Evolutionary conservation across 2,888 invertebrate genomes (phyloP).

Genomic region (Cephus nigrinus): DNA sequence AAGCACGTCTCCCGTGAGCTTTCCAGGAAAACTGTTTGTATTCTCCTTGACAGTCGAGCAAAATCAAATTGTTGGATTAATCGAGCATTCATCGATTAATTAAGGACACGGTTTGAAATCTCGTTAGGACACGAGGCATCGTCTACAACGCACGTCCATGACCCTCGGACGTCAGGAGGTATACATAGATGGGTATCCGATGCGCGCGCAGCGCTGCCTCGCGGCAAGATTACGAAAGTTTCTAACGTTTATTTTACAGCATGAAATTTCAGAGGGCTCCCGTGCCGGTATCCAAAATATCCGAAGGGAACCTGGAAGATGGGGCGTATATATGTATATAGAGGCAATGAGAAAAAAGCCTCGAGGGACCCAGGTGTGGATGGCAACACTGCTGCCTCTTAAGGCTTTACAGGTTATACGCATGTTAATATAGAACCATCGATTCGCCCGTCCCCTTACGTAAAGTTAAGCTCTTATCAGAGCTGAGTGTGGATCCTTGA

Average conservation of each 20-base stretch:
- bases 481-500: constrained; percentile 42
- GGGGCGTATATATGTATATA: not conserved
- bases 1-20: not conserved
- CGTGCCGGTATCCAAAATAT: not conserved
- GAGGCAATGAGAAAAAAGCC: not conserved
- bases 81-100: not conserved
- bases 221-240: not conserved
- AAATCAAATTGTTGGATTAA: not conserved
- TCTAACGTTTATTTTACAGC: not conserved
- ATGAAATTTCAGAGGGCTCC: not conserved
- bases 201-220: not conserved
- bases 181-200: not conserved
- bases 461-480: constrained; percentile 52
- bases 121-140: not conserved
- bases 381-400: not conserved
- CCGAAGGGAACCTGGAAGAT: not conserved
- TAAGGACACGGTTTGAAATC: not conserved
- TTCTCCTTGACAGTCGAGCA: not conserved
- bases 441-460: constrained; percentile 30
- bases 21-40: not conserved
- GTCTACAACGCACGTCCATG: not conserved
- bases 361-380: not conserved
- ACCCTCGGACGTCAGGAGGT: not conserved
- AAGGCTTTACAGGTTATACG: not conserved
- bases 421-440: not conserved